These are phyloP conservation scores for Acholoe squamosa DNA, from an alignment of 2,888 invertebrate species.

Conservation along the genomic window DNA sequence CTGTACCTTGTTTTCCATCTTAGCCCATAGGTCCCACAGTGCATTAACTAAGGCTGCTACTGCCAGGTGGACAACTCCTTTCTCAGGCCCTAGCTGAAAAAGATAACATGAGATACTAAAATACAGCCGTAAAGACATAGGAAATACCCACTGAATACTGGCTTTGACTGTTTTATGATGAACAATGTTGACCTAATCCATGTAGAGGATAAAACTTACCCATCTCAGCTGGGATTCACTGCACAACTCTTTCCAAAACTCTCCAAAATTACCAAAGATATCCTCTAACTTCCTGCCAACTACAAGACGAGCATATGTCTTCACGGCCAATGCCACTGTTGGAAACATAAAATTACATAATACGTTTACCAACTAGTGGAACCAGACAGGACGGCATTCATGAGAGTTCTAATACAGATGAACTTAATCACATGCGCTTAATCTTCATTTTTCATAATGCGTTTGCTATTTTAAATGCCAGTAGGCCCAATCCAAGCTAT, in stretches of 20 bases:
- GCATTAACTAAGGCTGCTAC: conserved; percentile 94
- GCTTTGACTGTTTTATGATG: too few relatives aligned
- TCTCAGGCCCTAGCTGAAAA: conserved; percentile 91
- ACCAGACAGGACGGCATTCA: too few relatives aligned
- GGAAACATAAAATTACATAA: conserved; percentile 61
- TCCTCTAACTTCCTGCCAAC: conserved; percentile 87
- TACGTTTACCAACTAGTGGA: too few relatives aligned
- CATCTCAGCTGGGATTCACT: conserved; percentile 95
- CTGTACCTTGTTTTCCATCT: conserved; percentile 88
- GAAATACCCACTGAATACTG: too few relatives aligned
- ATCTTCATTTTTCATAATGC: too few relatives aligned
- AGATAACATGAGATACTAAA: background rate
- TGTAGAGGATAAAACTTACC: conserved; percentile 85
- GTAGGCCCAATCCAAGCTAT: too few relatives aligned
- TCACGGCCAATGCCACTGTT: conserved; percentile 89
- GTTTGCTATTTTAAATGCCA: too few relatives aligned
- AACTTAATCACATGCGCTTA: too few relatives aligned
- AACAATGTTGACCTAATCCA: too few relatives aligned
- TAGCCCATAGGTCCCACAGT: conserved; percentile 95
- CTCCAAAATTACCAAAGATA: conserved; percentile 90
- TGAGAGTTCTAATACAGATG: too few relatives aligned
- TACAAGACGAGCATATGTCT: conserved; percentile 88
- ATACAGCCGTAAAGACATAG: too few relatives aligned
- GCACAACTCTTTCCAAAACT: conserved; percentile 91
- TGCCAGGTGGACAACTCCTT: conserved; percentile 94